Percentiles rank a stretch among this genome's conserved stretches.
Evolutionary conservation across 2,797 vertebrate species (phyloP).

Genomic region (Protosalanx chinensis): DNA sequence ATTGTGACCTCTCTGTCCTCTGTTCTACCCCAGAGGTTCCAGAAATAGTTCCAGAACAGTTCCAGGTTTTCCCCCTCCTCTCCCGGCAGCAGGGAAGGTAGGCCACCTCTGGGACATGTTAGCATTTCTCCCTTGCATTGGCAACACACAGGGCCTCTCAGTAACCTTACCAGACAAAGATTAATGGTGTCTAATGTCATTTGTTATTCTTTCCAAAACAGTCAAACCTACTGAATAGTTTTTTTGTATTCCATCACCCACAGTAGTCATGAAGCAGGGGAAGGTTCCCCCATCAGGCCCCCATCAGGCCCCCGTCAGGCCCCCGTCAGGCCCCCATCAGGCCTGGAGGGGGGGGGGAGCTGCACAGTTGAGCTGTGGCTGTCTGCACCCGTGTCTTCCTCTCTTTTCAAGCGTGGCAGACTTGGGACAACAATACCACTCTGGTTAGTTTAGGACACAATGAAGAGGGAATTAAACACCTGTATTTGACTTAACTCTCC

Average conservation of each 20-base stretch:
- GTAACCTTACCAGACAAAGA: constrained; percentile 34
- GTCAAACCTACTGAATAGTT: constrained; percentile 10
- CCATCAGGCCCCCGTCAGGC: no score
- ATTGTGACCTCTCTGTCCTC: no score
- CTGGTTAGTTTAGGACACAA: not conserved
- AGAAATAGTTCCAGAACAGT: constrained; percentile 7
- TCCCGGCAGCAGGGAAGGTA: constrained; percentile 13
- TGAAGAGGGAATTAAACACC: constrained; percentile 13
- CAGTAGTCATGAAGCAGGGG: constrained; percentile 4
- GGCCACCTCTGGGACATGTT: constrained; percentile 9
- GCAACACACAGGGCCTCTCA: constrained; percentile 40
- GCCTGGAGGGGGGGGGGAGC: not conserved
- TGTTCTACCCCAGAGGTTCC: not conserved
- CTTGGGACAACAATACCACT: constrained; percentile 4
- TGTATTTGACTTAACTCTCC: not conserved
- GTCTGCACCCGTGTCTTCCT: not conserved
- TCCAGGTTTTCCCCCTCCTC: constrained; percentile 12
- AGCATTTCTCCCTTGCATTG: constrained; percentile 12
- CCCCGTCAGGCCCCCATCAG: not conserved
- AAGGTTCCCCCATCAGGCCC: constrained; percentile 5
- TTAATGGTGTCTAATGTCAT: constrained; percentile 42
- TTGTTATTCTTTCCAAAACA: constrained; percentile 36
- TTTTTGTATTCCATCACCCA: constrained; percentile 22
- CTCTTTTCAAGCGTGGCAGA: not conserved
- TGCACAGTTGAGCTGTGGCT: not conserved